Evolutionary conservation across 2,888 invertebrate genomes (phyloP), one percentile per base, ranked within the genome.

Genomic region (Apodemia mormo): DNA sequence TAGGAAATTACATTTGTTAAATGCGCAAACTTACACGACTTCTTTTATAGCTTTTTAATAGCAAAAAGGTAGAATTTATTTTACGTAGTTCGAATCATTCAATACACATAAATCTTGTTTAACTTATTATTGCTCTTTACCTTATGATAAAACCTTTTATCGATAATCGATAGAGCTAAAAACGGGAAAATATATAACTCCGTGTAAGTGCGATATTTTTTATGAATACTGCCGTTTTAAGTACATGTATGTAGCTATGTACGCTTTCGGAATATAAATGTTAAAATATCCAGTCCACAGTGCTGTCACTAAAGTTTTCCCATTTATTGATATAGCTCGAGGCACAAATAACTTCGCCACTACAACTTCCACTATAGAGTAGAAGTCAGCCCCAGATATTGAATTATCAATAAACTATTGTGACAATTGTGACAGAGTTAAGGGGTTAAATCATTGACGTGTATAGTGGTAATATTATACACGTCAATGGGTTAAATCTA

Each of bases 101-200:
- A 49, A 49, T 73, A 69, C 74, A 65, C 67, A 74, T 70, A 71
- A 70, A 71, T 68, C 70, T 69, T 71, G 64, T 70, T 61, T 33
- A 61, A 61, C 29, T 75, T n/a, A 14, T 66, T 14, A 49, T 49
- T 49, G 14, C 49, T 49, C 49, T 49, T 14, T 49, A 49, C 14
- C 5, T 49, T 49, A 49, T 14, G 49, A 49, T 49, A 49, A 12
- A 12, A 49, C 14, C 49, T 12, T 49, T 49, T 49, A 49, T 14
- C 49, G 49, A 49, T 49, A 14, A 49, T 49, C 49, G 49, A 49
- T 49, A 14, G 49, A 49, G 14, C 49, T 9, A 49, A 14, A 14
- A 49, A 49, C 49, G 1, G 3, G 49, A 6, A 14, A 49, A 49
- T 49, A 49, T 4, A 14, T 49, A 9, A 49, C n/a, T 49, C 49